Evolutionary conservation across 2,888 invertebrate genomes (phyloP).

Genomic region (Drosophila mettleri): DNA sequence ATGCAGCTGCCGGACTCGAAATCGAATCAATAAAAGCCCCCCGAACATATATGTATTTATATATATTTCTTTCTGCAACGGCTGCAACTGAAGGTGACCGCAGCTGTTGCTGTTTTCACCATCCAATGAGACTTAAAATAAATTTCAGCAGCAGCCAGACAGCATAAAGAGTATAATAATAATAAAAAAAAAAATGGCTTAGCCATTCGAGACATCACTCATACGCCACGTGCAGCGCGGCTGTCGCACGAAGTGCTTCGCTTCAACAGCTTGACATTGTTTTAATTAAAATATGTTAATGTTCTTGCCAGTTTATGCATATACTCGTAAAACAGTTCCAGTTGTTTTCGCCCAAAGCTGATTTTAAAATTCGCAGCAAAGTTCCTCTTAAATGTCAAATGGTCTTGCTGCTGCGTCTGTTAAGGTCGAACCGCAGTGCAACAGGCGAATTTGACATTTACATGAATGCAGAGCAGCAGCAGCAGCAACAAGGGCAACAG

Average conservation of each 20-base stretch:
- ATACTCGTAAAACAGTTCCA: neutral
- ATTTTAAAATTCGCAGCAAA: slow-evolving; percentile 31
- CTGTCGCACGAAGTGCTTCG: slow-evolving; percentile 20
- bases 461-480: slow-evolving; percentile 10
- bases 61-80: neutral
- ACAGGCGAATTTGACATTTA: slow-evolving; percentile 29
- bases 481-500: neutral
- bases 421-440: slow-evolving; percentile 20
- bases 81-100: slow-evolving; percentile 29
- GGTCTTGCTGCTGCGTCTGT: slow-evolving; percentile 8
- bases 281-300: slow-evolving; percentile 79
- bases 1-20: slow-evolving; percentile 37
- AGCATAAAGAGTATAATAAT: slow-evolving; percentile 23
- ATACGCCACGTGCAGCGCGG: slow-evolving; percentile 60
- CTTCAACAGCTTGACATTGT: slow-evolving; percentile 43
- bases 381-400: slow-evolving; percentile 1
- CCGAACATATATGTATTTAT: neutral
- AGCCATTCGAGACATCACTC: slow-evolving; percentile 54
- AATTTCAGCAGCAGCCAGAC: slow-evolving; percentile 41
- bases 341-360: slow-evolving; percentile 19
- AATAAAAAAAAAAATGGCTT: slow-evolving; percentile 17
- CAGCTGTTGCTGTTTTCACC: slow-evolving; percentile 4
- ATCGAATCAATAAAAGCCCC: slow-evolving; percentile 18
- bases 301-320: slow-evolving; percentile 25
- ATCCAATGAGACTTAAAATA: slow-evolving; percentile 51